A percentile compares a stretch with the other conserved stretches of the same genome.
phyloP scores from a whole-genome alignment of 2,888 invertebrate species.

The Drosophila leonis region DNA sequence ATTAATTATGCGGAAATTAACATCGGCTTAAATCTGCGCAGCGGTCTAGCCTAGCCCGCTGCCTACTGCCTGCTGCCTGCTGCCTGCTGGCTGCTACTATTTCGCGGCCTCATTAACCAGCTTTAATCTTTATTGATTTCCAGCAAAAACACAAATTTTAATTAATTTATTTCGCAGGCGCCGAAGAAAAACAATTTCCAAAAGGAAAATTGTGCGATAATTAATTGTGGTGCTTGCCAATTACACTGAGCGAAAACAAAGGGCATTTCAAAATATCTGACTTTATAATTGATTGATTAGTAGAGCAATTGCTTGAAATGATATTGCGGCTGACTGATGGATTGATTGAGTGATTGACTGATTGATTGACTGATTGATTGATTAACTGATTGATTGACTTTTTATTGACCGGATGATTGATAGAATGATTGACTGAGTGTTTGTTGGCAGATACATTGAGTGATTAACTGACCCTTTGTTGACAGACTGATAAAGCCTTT shows the following conservation, averaged over 20 bases:
- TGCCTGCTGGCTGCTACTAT: conserved; percentile 4
- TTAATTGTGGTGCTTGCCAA: conserved; percentile 6
- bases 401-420: neutral
- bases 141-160: conserved; percentile 37
- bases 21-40: conserved; percentile 25
- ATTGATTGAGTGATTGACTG: too few species aligned
- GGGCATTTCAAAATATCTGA: neutral
- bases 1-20: conserved; percentile 48
- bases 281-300: neutral
- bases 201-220: conserved; percentile 19
- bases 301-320: neutral
- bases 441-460: too few species aligned
- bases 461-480: too few species aligned
- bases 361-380: neutral
- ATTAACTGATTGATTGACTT: neutral
- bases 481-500: too few species aligned
- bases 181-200: conserved; percentile 7
- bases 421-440: neutral
- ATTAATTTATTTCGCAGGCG: conserved; percentile 17
- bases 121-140: conserved; percentile 67
- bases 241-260: neutral
- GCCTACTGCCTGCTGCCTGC: neutral
- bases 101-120: conserved; percentile 38
- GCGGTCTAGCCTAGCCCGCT: neutral
- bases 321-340: neutral